Evolutionary conservation across 2,113 vertebrate species (phyloP).

Genomic region (Chroicocephalus ridibundus): DNA sequence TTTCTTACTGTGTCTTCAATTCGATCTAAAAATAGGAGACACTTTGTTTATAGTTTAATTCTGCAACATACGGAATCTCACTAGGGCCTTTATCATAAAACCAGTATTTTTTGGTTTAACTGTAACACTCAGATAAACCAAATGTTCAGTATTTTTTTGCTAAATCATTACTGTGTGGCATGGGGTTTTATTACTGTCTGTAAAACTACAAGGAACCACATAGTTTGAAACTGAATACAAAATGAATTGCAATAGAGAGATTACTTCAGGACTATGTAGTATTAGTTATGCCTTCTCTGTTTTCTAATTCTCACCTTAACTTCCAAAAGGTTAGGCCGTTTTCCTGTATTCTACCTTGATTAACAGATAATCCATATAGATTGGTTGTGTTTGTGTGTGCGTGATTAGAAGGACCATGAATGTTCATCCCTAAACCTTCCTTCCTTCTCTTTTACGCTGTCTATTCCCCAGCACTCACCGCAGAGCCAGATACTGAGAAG

Average conservation of each 20-base stretch:
- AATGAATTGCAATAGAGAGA: background rate
- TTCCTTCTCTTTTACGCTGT: background rate
- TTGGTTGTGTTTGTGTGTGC: background rate
- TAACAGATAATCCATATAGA: background rate
- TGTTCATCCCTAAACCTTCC: background rate
- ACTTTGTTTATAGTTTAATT: background rate
- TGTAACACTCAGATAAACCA: background rate
- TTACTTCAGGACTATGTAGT: background rate
- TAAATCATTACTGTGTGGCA: background rate
- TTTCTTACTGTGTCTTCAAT: background rate
- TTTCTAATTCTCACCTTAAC: background rate
- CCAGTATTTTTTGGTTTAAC: background rate
- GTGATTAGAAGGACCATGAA: background rate
- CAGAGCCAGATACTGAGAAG: constrained; percentile 96
- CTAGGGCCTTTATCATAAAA: background rate
- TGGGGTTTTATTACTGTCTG: background rate
- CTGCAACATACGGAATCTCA: background rate
- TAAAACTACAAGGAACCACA: background rate
- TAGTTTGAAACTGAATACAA: background rate
- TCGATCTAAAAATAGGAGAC: background rate
- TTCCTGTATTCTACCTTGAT: background rate
- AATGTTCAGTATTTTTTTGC: background rate
- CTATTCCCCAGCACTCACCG: constrained; percentile 72
- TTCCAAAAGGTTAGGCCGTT: background rate
- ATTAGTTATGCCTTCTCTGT: rapidly evolving